Conservation (phyloP, 2,113 vertebrate species). For the Gavia stellata region DNA sequence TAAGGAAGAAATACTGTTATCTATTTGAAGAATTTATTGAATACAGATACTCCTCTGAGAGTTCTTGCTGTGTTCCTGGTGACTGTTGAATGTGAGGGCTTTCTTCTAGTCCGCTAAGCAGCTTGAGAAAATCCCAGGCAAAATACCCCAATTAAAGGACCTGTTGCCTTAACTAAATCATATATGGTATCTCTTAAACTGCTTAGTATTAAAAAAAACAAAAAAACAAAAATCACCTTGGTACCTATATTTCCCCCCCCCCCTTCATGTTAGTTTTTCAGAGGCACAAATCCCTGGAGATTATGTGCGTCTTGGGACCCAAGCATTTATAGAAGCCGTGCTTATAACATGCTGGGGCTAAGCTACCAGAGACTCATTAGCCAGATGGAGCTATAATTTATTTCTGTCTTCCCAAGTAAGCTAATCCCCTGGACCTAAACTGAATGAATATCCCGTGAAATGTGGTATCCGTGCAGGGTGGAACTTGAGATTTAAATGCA, state of each 20-base stretch:
- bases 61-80: background rate
- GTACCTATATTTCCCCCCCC: background rate
- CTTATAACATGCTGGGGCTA: background rate
- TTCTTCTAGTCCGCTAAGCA: background rate
- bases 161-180: background rate
- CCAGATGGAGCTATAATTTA: slow-evolving; percentile 30
- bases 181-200: background rate
- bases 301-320: background rate
- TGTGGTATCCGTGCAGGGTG: background rate
- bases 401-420: slow-evolving; percentile 15
- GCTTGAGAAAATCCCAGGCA: slow-evolving; percentile 8
- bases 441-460: background rate
- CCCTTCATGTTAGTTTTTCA: background rate
- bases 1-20: background rate
- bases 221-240: background rate
- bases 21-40: background rate
- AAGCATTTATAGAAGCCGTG: background rate
- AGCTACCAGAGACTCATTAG: slow-evolving; percentile 29
- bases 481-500: background rate
- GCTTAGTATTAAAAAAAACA: background rate
- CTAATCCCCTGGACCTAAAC: slow-evolving; percentile 20
- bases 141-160: background rate
- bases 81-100: background rate
- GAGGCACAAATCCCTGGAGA: background rate
- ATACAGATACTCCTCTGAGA: background rate